Base-by-base conservation (phyloP, 2,797 vertebrate species). In the Onychomys torridus region DNA sequence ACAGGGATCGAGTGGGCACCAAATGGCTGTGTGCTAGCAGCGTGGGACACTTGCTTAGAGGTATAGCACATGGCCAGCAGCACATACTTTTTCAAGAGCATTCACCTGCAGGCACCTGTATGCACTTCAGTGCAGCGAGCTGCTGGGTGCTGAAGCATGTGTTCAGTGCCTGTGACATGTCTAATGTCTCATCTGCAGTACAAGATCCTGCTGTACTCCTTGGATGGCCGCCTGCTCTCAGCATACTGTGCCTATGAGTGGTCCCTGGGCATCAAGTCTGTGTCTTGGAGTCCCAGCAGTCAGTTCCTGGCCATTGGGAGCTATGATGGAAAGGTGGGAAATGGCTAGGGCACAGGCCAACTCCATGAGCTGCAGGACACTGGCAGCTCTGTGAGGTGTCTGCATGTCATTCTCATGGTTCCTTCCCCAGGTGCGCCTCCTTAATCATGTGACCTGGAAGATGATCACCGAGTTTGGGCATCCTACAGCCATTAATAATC, bases 371-470 rank as follows among this genome's bases (percentile, higher is more conserved):
- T 27, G 23, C 10, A 14, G 55, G 55, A 61, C 29, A 16, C 32
- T 0, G 61, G 46, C 34, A 32, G 27, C 46, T 40, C 71, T 5
- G 0, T 21, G 61, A 40, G 46, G 17, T 32, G 5, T 29, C 37
- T 52, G 12, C 19, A 19, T 19, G 23, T 27, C 17, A 67, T 23
- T 6, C 79, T 94, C 27, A 0, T 0, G 2, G 7, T 14, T 29
- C 40, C 59, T 67, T 67, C 32, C 77, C 19, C 93, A 99, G 99
- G 99, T 99, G 73, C 99, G 99, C 27, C 98, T 99, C 93, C 98
- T 99, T 75, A 99, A 99, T 98, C 99, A 99, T 0, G 99, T 99
- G 89, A 99, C 99, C 0, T 99, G 99, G 99, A 99, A 99, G 98
- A 99, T 99, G 98, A 98, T 99, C 34, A 93, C 98, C 0, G 99